These are phyloP conservation scores for Spinibarbus caldwelli DNA, from an alignment of 2,797 vertebrate species.

Conservation along the genomic window DNA sequence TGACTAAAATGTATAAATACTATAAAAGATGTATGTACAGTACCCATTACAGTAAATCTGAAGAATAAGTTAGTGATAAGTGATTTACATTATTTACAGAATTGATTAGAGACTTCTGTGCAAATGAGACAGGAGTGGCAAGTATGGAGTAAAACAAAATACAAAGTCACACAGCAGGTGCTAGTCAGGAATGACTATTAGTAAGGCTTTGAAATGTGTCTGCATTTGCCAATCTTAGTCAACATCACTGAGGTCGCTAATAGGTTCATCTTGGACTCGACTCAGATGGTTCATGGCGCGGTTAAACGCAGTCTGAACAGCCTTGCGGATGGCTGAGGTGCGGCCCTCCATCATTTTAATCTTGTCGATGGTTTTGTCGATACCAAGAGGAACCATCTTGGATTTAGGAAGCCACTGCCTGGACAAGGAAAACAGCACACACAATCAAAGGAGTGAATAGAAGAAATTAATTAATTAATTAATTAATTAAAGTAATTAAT, in stretches of 20 bases:
- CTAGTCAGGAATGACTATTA: conserved; percentile 29
- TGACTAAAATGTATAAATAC: conserved; percentile 76
- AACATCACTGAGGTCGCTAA: conserved; percentile 95
- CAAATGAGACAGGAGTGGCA: conserved; percentile 47
- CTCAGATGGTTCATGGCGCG: conserved; percentile 95
- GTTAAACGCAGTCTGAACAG: conserved; percentile 92
- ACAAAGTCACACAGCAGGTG: conserved; percentile 25
- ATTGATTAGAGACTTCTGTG: conserved; percentile 66
- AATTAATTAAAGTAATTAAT: too few species aligned
- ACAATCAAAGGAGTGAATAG: too few species aligned
- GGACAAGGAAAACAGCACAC: conserved; percentile 6
- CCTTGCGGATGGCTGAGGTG: conserved; percentile 93
- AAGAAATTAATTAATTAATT: too few species aligned
- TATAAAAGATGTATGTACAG: conserved; percentile 72
- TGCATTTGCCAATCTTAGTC: conserved; percentile 77
- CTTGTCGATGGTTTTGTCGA: conserved; percentile 97
- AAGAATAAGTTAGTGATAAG: conserved; percentile 93
- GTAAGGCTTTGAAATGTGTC: conserved; percentile 40
- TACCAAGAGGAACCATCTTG: conserved; percentile 97
- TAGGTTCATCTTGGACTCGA: conserved; percentile 91
- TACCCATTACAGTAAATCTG: conserved; percentile 79
- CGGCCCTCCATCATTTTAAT: conserved; percentile 99
- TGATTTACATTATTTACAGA: conserved; percentile 93
- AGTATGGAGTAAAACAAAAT: conserved; percentile 58
- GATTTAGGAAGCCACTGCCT: conserved; percentile 99